Evolutionary conservation across 2,113 vertebrate genomes (phyloP), one percentile per base, ranked within the genome.

Genomic region (Paraplagusia blochii): DNA sequence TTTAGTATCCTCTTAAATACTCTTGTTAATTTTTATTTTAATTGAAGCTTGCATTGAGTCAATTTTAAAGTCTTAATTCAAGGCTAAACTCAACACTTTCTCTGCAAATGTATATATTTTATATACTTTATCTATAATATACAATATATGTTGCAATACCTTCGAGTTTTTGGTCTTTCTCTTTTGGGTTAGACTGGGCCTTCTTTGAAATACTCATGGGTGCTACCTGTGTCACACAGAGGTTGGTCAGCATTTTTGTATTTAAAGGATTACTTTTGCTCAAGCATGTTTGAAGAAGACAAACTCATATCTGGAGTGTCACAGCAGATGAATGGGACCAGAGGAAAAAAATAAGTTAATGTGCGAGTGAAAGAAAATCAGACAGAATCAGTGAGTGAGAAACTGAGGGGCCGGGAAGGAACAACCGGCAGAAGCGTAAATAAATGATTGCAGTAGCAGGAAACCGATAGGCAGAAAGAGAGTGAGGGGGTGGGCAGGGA

Each of bases 361-460:
- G 57, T 10, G 17, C 80, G 67, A 82, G 64, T 8, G 44, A 80
- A 72, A 77, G 66, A 69, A 78, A 78, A 80, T 80, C 56, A 74
- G 87, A 85, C 63, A 63, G 82, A 81, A 76, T 82, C 78, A 65
- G 78, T 80, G 83, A 86, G 86, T 79, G 78, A 80, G 79, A 77
- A 53, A 72, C 46, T 14, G 15, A 14, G 15, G 9, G 53, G 64
- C 46, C 43, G 53, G 45, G 43, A 52, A 70, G 69, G 58, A 82
- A 7, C 53, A 15, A 71, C 59, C 63, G 67, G 67, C 62, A 56
- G 22, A 29, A 13, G 61, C 72, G 72, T 76, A 81, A 79, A 85
- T 80, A 82, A 79, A 78, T 84, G 67, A 84, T 84, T 60, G 73
- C 69, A 74, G 66, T 63, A 72, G 67, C 66, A 71, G 72, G 75